Evolutionary conservation across 1,140 invertebrate genomes (phyloP).

Genomic region (Mactra quadrangularis): DNA sequence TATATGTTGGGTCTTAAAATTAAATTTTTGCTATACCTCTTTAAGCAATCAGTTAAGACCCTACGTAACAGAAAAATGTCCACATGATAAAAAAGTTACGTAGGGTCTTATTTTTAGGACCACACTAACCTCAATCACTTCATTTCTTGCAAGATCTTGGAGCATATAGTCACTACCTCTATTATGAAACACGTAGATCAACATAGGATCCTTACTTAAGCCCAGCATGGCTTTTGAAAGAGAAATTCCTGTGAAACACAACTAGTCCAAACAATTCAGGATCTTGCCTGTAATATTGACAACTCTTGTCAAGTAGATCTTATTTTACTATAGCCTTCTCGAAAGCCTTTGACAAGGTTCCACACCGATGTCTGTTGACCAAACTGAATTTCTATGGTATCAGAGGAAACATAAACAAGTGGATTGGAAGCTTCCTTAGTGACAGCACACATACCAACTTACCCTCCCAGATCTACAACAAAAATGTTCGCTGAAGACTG

Average conservation of each 20-base stretch:
- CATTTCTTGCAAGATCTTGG: constrained; percentile 8
- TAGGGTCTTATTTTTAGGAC: no score
- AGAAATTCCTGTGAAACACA: constrained; percentile 45
- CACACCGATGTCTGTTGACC: not conserved
- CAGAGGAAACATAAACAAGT: not conserved
- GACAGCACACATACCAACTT: constrained; percentile 34
- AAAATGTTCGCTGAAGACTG: constrained; percentile 35
- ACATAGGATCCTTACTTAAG: constrained; percentile 19
- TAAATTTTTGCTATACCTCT: no score
- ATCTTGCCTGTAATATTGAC: no score
- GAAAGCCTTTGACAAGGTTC: no score
- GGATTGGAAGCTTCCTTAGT: constrained; percentile 48
- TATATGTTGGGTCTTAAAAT: no score
- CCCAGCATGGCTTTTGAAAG: constrained; percentile 38
- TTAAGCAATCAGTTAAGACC: no score
- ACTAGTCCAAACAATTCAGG: no score
- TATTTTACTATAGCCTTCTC: constrained; percentile 43
- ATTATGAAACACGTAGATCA: constrained; percentile 33
- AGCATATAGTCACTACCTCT: constrained; percentile 23
- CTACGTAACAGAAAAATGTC: no score
- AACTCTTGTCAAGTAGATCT: not conserved
- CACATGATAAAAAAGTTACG: no score
- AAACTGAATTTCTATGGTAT: constrained; percentile 14
- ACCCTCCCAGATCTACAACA: not conserved
- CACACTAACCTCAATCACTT: no score